phyloP scores from a whole-genome alignment of 1,140 invertebrate genomes.

The Neelides sp. region DNA sequence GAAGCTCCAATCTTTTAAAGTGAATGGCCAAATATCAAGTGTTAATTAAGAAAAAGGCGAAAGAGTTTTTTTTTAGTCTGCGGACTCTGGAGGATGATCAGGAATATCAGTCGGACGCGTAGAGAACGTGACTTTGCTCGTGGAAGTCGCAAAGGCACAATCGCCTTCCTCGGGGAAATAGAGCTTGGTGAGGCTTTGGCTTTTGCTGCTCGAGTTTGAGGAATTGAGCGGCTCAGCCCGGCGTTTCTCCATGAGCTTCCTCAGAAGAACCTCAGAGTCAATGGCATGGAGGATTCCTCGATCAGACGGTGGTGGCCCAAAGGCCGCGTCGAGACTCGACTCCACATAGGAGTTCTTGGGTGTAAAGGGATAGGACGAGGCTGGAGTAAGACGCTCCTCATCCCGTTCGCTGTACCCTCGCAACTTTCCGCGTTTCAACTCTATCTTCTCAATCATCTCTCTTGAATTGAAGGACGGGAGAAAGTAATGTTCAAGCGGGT shows the following conservation, averaged over 20 bases:
- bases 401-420: conserved; percentile 32
- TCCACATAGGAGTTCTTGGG: conserved; percentile 36
- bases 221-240: conserved; percentile 1
- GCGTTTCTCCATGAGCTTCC: conserved; percentile 26
- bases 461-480: conserved; percentile 35
- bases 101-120: no score
- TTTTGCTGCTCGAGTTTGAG: conserved; percentile 23
- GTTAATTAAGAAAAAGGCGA: no score
- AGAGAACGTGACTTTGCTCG: no score
- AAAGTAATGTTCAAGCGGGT: conserved; percentile 23
- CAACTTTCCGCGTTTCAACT: conserved; percentile 32
- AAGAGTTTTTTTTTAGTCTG: no score
- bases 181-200: conserved; percentile 26
- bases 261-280: conserved; percentile 28
- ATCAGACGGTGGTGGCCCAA: conserved; percentile 19
- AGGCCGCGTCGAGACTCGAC: conserved; percentile 31
- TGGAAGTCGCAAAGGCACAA: no score
- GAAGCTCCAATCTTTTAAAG: no score
- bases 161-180: conserved; percentile 16
- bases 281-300: conserved; percentile 21
- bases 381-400: conserved; percentile 24
- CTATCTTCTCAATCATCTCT: conserved; percentile 35
- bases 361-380: conserved; percentile 33
- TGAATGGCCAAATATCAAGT: no score
- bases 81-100: no score